Percentiles rank a stretch among this genome's conserved stretches.
Evolutionary conservation across 2,797 vertebrate genomes (phyloP).

Genomic region (Halcyon chelicuti): DNA sequence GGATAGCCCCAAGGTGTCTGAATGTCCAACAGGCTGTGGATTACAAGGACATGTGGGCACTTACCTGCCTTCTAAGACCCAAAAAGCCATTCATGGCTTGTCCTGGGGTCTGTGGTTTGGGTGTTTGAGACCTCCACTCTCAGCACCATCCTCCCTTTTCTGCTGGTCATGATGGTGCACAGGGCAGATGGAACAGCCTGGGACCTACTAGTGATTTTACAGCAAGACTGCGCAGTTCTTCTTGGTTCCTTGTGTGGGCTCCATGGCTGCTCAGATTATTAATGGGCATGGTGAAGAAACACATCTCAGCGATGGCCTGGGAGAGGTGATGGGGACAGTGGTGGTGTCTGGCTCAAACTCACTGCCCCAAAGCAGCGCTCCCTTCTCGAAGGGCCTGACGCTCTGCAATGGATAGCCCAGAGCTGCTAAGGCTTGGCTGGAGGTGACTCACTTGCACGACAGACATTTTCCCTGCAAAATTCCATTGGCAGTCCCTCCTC

Average conservation of each 20-base stretch:
- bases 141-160: not conserved
- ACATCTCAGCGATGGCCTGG: not conserved
- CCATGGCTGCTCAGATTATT: rapidly evolving
- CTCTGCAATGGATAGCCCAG: not conserved
- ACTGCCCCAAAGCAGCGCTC: not conserved
- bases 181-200: not conserved
- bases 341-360: not conserved
- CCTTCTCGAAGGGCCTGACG: rapidly evolving
- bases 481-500: rapidly evolving
- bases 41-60: not conserved
- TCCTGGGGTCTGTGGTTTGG: not conserved
- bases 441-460: not conserved
- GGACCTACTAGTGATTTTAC: rapidly evolving
- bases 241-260: not conserved
- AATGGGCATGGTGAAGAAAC: rapidly evolving
- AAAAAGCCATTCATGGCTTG: not conserved
- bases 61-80: rapidly evolving
- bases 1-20: not conserved
- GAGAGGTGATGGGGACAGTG: not conserved
- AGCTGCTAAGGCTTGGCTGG: not conserved
- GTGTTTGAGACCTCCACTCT: not conserved
- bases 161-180: rapidly evolving
- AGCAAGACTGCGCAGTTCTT: not conserved
- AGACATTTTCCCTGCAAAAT: not conserved
- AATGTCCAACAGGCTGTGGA: not conserved